Base-by-base conservation (phyloP, 1,140 invertebrate species). In the Aricia agestis region DNA sequence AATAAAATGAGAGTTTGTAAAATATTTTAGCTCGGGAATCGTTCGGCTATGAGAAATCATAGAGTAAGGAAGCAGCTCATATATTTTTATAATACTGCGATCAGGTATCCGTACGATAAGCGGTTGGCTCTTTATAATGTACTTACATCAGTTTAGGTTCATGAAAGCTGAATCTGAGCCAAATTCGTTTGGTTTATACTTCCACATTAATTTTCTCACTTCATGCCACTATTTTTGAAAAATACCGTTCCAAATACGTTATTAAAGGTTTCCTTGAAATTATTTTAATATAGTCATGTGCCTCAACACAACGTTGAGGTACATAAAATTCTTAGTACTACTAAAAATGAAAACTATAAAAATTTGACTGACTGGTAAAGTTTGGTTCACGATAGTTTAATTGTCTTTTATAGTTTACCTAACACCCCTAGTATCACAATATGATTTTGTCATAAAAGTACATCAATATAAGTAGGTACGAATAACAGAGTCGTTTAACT, bases 1-100 rank as follows among this genome's bases (percentile, higher is more conserved):
- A 63, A 6, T 19, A 63, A 63, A 19, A 63, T 25, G 4, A 17
- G 17, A 63, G 0, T 25, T 63, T 63, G 10, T 4, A 63, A 19
- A 63, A 63, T 25, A 9, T 63, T 63, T 63, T 19, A 63, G 59
- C 11, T 63, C 19, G 18, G 18, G 19, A 63, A 63, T 63, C 18
- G 59, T 63, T 63, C 11, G 17, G 19, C 59, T 63, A 63, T 63
- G 59, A 63, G 59, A 63, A 63, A 19, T 63, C 59, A 63, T 19
- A 63, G 59, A 18, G 59, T 19, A 19, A 63, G 59, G 59, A 63
- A 63, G 59, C 25, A 19, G 59, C 59, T 63, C 59, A 63, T 63
- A 63, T 63, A 63, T 63, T 63, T 63, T 63, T 63, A 63, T 19
- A 63, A 25, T 25, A 63, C 18, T 63, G 59, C 59, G 59, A 63